A percentile compares a stretch with the other conserved stretches of the same genome.
Evolutionary conservation across 2,113 vertebrate genomes (phyloP).

Genomic region (Zosterops lateralis): DNA sequence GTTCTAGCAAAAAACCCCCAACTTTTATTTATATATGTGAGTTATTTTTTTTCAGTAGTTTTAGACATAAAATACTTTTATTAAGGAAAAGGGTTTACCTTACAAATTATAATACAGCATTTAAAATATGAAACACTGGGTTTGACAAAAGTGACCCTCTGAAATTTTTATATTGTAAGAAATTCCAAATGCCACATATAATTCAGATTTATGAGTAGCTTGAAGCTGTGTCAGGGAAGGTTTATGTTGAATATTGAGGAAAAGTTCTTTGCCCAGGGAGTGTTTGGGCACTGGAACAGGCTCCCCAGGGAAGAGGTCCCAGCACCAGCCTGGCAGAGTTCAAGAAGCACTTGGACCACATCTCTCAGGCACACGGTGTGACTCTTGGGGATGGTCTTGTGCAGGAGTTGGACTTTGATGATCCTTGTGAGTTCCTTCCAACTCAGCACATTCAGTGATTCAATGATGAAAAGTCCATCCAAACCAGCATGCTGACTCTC

Average conservation of each 20-base stretch:
- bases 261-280: not conserved
- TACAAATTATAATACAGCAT: not conserved
- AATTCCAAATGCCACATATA: not conserved
- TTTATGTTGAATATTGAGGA: rapidly evolving
- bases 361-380: not conserved
- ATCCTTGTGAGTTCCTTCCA: not conserved
- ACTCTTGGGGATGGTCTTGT: not conserved
- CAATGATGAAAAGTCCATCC: not conserved
- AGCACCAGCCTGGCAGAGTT: not conserved
- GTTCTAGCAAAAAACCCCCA: not conserved
- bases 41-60: not conserved
- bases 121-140: not conserved
- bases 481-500: not conserved
- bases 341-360: rapidly evolving
- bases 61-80: not conserved
- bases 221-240: not conserved
- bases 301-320: not conserved
- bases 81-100: not conserved
- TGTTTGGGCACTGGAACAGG: not conserved
- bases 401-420: not conserved
- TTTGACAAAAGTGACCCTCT: not conserved
- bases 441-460: not conserved
- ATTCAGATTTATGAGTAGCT: not conserved
- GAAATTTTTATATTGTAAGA: not conserved
- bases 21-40: not conserved